Conservation (phyloP, 2,113 vertebrate species). For the Daubentonia madagascariensis region DNA sequence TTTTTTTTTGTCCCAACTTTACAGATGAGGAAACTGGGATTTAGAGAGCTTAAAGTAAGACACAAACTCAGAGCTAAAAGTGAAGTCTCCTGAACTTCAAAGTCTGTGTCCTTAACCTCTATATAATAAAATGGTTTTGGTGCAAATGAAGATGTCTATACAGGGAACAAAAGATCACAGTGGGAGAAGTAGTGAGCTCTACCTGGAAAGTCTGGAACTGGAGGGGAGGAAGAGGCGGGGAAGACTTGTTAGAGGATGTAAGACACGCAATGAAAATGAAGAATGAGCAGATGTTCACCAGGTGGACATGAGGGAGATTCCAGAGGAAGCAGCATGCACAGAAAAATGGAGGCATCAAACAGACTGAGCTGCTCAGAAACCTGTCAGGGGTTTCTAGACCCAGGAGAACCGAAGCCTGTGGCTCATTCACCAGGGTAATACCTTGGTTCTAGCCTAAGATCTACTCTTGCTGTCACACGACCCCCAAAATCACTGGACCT, state of each 20-base stretch:
- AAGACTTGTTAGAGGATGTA: not conserved
- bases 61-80: not conserved
- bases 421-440: not conserved
- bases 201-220: not conserved
- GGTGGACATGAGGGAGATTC: not conserved
- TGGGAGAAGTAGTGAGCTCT: not conserved
- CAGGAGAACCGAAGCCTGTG: not conserved
- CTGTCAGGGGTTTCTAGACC: not conserved
- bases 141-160: not conserved
- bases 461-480: not conserved
- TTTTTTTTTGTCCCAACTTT: not conserved
- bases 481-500: not conserved
- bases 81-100: not conserved
- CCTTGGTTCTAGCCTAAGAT: not conserved
- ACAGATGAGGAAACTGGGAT: not conserved
- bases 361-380: not conserved
- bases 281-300: not conserved
- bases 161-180: not conserved
- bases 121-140: not conserved
- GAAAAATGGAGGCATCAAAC: not conserved
- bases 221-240: not conserved
- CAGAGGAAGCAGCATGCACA: not conserved
- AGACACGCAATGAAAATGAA: not conserved
- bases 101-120: not conserved
- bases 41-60: not conserved